phyloP scores from a whole-genome alignment of 2,797 vertebrate genomes.

The Chelon labrosus region DNA sequence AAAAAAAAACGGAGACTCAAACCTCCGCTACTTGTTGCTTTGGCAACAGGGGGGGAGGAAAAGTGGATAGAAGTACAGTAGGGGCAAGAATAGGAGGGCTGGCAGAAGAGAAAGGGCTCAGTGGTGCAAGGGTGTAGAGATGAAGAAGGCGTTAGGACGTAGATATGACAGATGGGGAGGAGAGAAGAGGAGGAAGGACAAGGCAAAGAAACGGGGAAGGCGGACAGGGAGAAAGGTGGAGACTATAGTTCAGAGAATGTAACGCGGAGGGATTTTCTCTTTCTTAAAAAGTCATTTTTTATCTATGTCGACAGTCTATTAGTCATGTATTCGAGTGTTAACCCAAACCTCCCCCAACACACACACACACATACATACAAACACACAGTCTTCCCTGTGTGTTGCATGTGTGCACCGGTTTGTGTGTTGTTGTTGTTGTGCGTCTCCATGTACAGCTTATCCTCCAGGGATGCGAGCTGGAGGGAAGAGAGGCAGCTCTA shows the following conservation, averaged over 20 bases:
- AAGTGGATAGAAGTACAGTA: constrained; percentile 41
- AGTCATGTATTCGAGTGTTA: constrained; percentile 83
- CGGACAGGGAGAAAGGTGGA: constrained; percentile 64
- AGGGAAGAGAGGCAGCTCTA: constrained; percentile 70
- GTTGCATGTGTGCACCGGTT: constrained; percentile 22
- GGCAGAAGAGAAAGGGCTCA: constrained; percentile 39
- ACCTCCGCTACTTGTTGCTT: constrained; percentile 77
- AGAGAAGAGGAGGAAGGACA: constrained; percentile 36
- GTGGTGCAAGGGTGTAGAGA: constrained; percentile 49
- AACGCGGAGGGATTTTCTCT: constrained; percentile 84
- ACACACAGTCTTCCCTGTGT: constrained; percentile 11
- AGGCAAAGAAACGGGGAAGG: constrained; percentile 49
- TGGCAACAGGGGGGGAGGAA: constrained; percentile 62
- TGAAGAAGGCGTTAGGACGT: constrained; percentile 49
- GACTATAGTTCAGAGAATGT: constrained; percentile 76
- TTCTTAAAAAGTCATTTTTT: constrained; percentile 87
- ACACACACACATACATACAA: constrained; percentile 6
- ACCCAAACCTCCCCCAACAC: constrained; percentile 41
- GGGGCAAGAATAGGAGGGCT: constrained; percentile 29
- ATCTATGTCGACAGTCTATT: constrained; percentile 86
- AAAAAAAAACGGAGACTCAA: constrained; percentile 23
- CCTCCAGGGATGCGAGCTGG: constrained; percentile 57
- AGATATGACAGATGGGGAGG: constrained; percentile 51
- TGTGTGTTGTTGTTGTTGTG: constrained; percentile 38
- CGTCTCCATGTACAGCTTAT: constrained; percentile 62